A percentile compares a stretch with the other conserved stretches of the same genome.
phyloP scores from a whole-genome alignment of 2,113 vertebrate species.

The Atrichornis clamosus region DNA sequence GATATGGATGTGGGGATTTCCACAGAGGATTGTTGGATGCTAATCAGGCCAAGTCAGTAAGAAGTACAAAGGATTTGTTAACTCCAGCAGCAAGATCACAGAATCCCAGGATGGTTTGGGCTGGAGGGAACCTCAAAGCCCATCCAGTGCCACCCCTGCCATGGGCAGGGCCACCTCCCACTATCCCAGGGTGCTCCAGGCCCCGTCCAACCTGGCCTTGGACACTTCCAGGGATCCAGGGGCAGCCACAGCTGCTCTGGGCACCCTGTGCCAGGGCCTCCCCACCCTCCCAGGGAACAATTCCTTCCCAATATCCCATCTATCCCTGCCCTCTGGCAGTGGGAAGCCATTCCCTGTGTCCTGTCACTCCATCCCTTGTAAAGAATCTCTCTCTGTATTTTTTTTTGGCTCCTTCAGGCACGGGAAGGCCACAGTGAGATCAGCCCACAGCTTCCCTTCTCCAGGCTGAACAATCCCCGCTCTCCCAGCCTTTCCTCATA shows the following conservation, averaged over 20 bases:
- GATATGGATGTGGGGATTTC: background rate
- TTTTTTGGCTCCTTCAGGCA: fast-evolving
- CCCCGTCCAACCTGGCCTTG: background rate
- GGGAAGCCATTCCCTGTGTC: background rate
- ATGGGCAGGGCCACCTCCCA: background rate
- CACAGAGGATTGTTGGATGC: background rate
- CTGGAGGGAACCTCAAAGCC: background rate
- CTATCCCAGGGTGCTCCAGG: background rate
- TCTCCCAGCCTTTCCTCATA: background rate
- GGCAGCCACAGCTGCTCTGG: background rate
- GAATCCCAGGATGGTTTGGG: background rate
- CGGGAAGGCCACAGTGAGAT: fast-evolving
- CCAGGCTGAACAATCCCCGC: background rate
- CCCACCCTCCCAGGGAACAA: background rate
- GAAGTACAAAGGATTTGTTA: background rate
- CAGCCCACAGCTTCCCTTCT: background rate
- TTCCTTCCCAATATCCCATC: background rate
- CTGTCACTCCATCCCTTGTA: fast-evolving
- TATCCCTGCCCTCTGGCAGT: fast-evolving
- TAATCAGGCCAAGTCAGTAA: background rate
- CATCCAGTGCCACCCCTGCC: background rate
- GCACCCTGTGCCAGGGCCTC: background rate
- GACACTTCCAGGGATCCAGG: background rate
- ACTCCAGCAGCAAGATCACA: background rate
- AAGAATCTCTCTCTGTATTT: fast-evolving